Evolutionary conservation across 2,888 invertebrate genomes (phyloP), one percentile per base, ranked within the genome.

Genomic region (Bugula neritina): DNA sequence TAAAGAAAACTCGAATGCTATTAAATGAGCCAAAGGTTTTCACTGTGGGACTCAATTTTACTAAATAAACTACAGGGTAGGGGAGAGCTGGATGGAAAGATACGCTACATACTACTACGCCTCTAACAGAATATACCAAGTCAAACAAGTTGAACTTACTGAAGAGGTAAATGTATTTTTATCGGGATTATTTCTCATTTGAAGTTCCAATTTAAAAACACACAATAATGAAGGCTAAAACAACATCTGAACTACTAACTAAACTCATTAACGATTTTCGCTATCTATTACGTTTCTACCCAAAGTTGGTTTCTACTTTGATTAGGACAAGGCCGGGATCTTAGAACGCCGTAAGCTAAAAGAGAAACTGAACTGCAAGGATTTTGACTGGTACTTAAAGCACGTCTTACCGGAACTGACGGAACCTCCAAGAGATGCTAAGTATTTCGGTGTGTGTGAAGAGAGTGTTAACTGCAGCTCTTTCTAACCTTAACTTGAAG

Each of bases 371-470:
- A 89, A 90, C 71, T 97, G 97, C 87, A 95, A 96, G 86, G 90
- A 90, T 71, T 97, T 97, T 87, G 92, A 92, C 84, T 98, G 97
- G 97, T 97, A 93, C 86, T 87, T 98, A 86, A 93, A 94, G 84
- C 94, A 90, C 83, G 90, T 97, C 78, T 97, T 94, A 85, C 97
- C 97, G 1, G 96, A 97, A 85, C 87, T 97, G 3, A 57, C 73
- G 10, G 57, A 72, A 3, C 75, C 75, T 1, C 74, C 73, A 0
- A 34, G 31, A 23, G 72, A 73, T 54, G 72, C 75, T 21, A 21
- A 21, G 5, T 63, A 31, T n/a, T 31, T 25, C 31, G 63, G 63
- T 63, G 23, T n/a, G 10, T 43, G 43, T 17, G 5, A 43, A 5
- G 43, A n/a, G n/a, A n/a, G n/a, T n/a, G n/a, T n/a, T n/a, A n/a